Evolutionary conservation across 1,140 invertebrate species (phyloP), one percentile per base, ranked within the genome.

Genomic region (Microplitis demolitor): DNA sequence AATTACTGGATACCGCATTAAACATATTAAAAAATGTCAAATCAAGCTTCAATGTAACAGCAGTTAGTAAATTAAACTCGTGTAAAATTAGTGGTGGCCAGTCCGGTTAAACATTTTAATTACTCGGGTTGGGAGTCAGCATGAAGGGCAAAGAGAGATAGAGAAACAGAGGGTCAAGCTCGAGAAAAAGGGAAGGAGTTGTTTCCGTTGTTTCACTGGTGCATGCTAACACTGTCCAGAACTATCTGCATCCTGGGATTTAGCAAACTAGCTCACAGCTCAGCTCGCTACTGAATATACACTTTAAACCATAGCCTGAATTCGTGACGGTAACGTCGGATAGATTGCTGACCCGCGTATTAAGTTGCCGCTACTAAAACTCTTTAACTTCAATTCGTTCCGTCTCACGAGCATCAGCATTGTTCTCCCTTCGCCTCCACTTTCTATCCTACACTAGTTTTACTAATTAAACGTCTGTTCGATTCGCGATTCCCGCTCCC

Each of bases 291-390:
- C 39, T 24, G 24, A 24, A 24, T 24, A 24, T 24, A 24, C 24
- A 24, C 24, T 24, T 24, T 24, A 24, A 24, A 24, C 24, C 24
- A 24, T 5, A 45, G 39, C 11, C 6, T n/a, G 39, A 45, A 5
- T 45, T 45, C 39, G 39, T 45, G 39, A 45, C 63, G 60, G 39
- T 50, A 50, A 69, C 62, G 71, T 64, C 35, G 67, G 71, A 71
- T 76, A 76, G 74, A 76, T 76, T 76, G 71, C 74, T 76, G 74
- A 76, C 74, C 74, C 71, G 69, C 69, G 68, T 63, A 67, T 76
- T 76, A 76, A 76, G 71, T 76, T 73, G 72, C 54, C 70, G 72
- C 60, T 71, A 68, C 51, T 54, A 14, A 45, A 45, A 45, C 71
- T 61, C 45, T 68, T 64, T 60, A 64, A 51, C 45, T 66, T 66